Evolutionary conservation across 2,113 vertebrate genomes (phyloP).

Genomic region (Pedionomus torquatus): DNA sequence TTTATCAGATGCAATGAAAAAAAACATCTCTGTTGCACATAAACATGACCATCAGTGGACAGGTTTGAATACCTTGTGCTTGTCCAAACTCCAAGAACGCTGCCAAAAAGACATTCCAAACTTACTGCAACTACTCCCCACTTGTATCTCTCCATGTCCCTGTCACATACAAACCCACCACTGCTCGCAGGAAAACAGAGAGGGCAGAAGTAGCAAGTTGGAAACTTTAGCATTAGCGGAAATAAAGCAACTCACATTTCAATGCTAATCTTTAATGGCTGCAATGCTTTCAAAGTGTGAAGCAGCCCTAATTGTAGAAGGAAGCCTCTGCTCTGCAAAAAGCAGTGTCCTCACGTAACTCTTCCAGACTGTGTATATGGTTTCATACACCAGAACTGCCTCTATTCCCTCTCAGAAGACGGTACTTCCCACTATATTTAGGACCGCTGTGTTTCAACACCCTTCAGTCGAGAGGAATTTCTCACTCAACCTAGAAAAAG

Average conservation of each 20-base stretch:
- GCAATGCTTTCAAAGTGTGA: neutral
- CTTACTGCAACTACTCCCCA: neutral
- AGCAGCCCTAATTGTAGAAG: neutral
- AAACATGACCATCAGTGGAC: neutral
- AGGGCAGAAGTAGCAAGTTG: neutral
- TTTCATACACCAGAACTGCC: slow-evolving; percentile 31
- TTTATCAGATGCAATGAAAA: neutral
- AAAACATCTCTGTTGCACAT: neutral
- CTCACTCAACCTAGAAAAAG: slow-evolving; percentile 24
- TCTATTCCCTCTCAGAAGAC: slow-evolving; percentile 16
- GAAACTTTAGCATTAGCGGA: neutral
- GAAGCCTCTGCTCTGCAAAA: neutral
- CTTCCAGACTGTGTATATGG: neutral
- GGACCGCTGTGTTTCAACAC: slow-evolving; percentile 26
- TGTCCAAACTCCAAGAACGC: neutral
- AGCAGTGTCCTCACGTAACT: slow-evolving; percentile 14
- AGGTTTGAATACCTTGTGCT: neutral
- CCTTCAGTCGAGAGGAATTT: slow-evolving; percentile 15
- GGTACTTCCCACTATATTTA: slow-evolving; percentile 52
- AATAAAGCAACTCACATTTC: neutral
- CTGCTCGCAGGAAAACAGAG: neutral
- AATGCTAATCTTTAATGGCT: neutral
- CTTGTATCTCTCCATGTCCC: neutral
- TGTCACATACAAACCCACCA: neutral
- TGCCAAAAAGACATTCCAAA: neutral